Evolutionary conservation across 2,113 vertebrate genomes (phyloP).

Genomic region (Tricholaema leucomelas): DNA sequence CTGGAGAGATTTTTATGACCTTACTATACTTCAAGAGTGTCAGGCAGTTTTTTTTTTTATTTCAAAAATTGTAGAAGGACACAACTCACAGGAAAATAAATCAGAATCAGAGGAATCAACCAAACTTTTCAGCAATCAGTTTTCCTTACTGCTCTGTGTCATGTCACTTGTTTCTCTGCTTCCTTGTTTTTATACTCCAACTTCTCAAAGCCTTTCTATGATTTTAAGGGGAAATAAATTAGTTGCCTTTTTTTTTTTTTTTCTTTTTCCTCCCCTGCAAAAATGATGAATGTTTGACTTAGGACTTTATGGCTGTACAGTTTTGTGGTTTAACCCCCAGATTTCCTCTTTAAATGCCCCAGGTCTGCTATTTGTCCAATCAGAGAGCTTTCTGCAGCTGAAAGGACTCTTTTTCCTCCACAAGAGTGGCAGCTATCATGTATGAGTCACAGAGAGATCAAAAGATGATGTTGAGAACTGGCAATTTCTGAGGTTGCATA

Average conservation of each 20-base stretch:
- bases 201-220: not conserved
- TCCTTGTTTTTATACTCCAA: not conserved
- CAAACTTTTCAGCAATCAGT: not conserved
- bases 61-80: not conserved
- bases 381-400: not conserved
- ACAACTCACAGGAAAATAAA: not conserved
- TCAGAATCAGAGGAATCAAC: not conserved
- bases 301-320: constrained; percentile 36
- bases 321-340: constrained; percentile 41
- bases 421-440: not conserved
- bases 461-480: not conserved
- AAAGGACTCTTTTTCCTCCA: constrained; percentile 25
- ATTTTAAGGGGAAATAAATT: not conserved
- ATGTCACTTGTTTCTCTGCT: not conserved
- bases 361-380: not conserved
- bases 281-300: constrained; percentile 6
- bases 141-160: not conserved
- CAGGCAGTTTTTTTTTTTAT: not conserved
- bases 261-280: not conserved
- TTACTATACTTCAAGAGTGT: not conserved
- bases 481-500: not conserved
- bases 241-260: not conserved
- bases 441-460: not conserved
- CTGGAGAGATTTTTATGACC: not conserved
- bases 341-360: constrained; percentile 16